A percentile compares a stretch with the other conserved stretches of the same genome.
These are phyloP conservation scores for Champsocephalus esox DNA, from an alignment of 2,797 vertebrate species.

Conservation along the genomic window DNA sequence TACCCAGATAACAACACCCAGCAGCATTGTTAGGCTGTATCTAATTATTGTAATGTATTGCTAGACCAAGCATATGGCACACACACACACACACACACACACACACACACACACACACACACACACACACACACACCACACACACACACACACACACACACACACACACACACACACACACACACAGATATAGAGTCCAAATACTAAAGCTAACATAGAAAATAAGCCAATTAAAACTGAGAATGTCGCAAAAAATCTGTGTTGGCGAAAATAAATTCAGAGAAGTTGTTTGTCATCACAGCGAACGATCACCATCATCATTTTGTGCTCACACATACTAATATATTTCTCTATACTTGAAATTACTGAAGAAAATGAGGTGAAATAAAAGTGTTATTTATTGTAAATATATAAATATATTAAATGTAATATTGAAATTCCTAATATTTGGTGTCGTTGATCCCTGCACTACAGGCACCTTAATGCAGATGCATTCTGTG, in stretches of 20 bases:
- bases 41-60: not conserved
- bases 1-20: not conserved
- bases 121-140: no score
- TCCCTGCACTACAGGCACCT: not conserved
- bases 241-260: conserved; percentile 21
- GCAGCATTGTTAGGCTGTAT: not conserved
- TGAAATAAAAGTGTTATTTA: not conserved
- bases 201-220: not conserved
- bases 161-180: not conserved
- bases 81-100: not conserved
- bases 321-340: not conserved
- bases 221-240: conserved; percentile 7
- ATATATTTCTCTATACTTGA: conserved; percentile 8
- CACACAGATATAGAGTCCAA: not conserved
- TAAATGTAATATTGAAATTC: not conserved
- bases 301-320: not conserved
- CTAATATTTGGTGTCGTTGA: not conserved
- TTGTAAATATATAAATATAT: no score
- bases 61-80: not conserved
- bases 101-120: no score
- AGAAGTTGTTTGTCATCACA: not conserved
- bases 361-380: not conserved
- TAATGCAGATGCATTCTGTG: not conserved
- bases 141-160: not conserved
- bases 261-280: not conserved